Conservation (phyloP, 2,888 invertebrate genomes). For the Gnatocerus cornutus region DNA sequence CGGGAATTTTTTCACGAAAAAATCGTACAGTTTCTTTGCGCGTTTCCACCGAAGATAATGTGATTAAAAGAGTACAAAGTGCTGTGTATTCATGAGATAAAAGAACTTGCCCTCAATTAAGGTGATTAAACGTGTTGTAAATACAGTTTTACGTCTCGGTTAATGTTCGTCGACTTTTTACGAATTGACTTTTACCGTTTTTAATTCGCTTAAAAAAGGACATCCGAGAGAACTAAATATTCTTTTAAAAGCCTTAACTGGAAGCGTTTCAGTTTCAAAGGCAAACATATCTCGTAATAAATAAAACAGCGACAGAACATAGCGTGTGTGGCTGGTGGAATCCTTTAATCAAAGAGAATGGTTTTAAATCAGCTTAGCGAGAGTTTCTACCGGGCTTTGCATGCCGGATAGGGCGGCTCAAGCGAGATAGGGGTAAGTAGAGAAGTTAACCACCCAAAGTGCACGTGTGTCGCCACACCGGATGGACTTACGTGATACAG, state of each 20-base stretch:
- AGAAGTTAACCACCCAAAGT: slow-evolving; percentile 42
- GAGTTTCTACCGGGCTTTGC: slow-evolving; percentile 49
- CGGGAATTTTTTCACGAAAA: slow-evolving; percentile 20
- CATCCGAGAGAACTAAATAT: slow-evolving; percentile 38
- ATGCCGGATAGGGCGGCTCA: slow-evolving; percentile 47
- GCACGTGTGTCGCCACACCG: slow-evolving; percentile 37
- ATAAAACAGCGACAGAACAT: slow-evolving; percentile 57
- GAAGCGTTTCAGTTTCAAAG: slow-evolving; percentile 59
- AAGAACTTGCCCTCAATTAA: slow-evolving; percentile 38
- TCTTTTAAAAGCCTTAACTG: slow-evolving; percentile 58
- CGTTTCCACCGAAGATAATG: slow-evolving; percentile 21
- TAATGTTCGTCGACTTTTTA: slow-evolving; percentile 3
- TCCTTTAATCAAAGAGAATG: slow-evolving; percentile 65
- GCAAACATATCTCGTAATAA: slow-evolving; percentile 58
- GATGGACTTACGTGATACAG: slow-evolving; percentile 18
- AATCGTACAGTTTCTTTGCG: background rate
- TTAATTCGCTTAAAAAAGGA: slow-evolving; percentile 35
- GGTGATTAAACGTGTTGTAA: slow-evolving; percentile 39
- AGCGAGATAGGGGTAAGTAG: slow-evolving; percentile 48
- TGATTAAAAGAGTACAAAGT: slow-evolving; percentile 35
- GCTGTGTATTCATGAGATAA: slow-evolving; percentile 34
- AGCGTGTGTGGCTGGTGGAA: slow-evolving; percentile 57
- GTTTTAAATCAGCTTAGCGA: slow-evolving; percentile 65
- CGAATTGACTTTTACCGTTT: slow-evolving; percentile 37
- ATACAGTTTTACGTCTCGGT: slow-evolving; percentile 29